These are phyloP conservation scores for Lucilia cuprina DNA, from an alignment of 1,140 invertebrate species.

Conservation along the genomic window DNA sequence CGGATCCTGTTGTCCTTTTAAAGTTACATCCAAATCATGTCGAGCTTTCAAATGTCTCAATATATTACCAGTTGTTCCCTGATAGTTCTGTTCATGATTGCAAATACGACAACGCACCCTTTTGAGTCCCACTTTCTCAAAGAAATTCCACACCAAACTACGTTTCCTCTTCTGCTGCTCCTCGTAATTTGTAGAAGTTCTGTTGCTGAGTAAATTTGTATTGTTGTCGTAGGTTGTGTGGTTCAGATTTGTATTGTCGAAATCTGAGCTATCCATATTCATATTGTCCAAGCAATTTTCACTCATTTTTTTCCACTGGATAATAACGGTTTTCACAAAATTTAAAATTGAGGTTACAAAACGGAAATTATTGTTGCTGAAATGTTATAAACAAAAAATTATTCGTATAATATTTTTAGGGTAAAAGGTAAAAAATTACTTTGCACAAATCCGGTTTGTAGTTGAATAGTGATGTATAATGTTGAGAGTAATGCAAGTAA, in stretches of 20 bases:
- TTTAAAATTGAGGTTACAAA: background rate
- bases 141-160: slow-evolving; percentile 39
- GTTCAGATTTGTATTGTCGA: background rate
- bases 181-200: background rate
- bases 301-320: background rate
- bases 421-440: slow-evolving; percentile 3
- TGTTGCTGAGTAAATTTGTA: no score
- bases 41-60: slow-evolving; percentile 39
- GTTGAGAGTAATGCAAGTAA: background rate
- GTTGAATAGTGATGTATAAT: background rate
- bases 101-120: slow-evolving; percentile 36
- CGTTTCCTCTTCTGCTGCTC: background rate
- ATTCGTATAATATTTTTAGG: slow-evolving; percentile 26
- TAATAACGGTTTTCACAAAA: background rate
- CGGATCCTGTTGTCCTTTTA: slow-evolving; percentile 29
- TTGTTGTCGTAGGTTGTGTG: no score
- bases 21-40: slow-evolving; percentile 38
- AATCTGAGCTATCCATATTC: background rate
- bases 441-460: slow-evolving; percentile 22
- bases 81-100: slow-evolving; percentile 39
- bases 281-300: background rate
- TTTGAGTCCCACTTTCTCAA: slow-evolving; percentile 36
- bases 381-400: slow-evolving; percentile 1
- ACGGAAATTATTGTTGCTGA: background rate
- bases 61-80: slow-evolving; percentile 40